Evolutionary conservation across 2,888 invertebrate species (phyloP).

Genomic region (Diarsia brunnea): DNA sequence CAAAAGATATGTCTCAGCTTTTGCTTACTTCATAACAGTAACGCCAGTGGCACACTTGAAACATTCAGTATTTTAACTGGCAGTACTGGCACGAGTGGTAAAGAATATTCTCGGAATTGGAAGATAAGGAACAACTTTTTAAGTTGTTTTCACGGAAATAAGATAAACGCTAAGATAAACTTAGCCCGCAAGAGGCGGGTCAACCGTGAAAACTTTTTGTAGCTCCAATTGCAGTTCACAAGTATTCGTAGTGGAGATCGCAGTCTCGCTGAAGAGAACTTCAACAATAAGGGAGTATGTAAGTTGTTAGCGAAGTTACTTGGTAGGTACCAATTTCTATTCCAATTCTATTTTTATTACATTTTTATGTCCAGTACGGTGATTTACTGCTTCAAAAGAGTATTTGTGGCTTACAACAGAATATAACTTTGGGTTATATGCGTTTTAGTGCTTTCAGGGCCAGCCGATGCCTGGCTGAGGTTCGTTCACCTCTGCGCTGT

Average conservation of each 20-base stretch:
- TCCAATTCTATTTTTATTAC: constrained; percentile 79
- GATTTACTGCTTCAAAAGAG: constrained; percentile 80
- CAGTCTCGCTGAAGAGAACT: constrained; percentile 11
- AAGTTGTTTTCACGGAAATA: constrained; percentile 85
- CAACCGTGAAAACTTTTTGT: constrained; percentile 78
- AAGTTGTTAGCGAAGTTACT: constrained; percentile 49
- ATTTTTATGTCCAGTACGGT: constrained; percentile 75
- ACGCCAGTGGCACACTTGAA: constrained; percentile 47
- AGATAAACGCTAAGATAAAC: constrained; percentile 86
- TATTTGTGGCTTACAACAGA: constrained; percentile 81
- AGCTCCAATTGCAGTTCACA: constrained; percentile 60
- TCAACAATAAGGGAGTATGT: constrained; percentile 41
- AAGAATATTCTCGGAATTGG: constrained; percentile 78
- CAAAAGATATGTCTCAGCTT: constrained; percentile 8
- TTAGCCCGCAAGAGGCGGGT: constrained; percentile 70
- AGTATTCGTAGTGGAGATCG: constrained; percentile 40
- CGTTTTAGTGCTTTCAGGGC: constrained; percentile 80
- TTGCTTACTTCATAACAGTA: constrained; percentile 44
- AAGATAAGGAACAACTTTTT: constrained; percentile 79
- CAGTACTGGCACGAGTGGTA: constrained; percentile 64
- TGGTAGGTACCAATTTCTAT: constrained; percentile 65
- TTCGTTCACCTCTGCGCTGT: constrained; percentile 79
- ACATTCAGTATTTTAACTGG: constrained; percentile 61
- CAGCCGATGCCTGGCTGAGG: constrained; percentile 76
- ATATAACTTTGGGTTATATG: constrained; percentile 78